These are phyloP conservation scores for Agriopis leucophaearia DNA, from an alignment of 2,888 invertebrate genomes.

Conservation along the genomic window DNA sequence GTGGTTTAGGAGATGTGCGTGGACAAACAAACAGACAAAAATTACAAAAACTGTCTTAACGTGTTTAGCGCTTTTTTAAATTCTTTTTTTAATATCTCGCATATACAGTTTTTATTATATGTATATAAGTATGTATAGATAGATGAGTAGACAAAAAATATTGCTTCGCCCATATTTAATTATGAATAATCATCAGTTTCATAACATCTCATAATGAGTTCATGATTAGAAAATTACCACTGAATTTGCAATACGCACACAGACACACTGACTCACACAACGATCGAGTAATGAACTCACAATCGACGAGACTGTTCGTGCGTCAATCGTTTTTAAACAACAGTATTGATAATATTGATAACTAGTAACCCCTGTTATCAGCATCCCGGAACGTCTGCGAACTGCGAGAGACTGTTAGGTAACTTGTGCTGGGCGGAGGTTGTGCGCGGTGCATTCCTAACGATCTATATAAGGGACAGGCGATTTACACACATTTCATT, in stretches of 20 bases:
- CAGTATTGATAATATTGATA: constrained; percentile 76
- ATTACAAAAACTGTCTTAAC: background rate
- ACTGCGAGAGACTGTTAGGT: constrained; percentile 70
- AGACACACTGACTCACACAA: constrained; percentile 39
- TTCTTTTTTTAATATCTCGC: too few species aligned
- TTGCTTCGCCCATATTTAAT: background rate
- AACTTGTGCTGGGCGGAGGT: constrained; percentile 56
- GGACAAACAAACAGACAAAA: too few species aligned
- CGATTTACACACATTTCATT: constrained; percentile 63
- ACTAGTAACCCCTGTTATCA: constrained; percentile 81
- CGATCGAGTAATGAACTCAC: constrained; percentile 54
- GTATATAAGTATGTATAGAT: too few species aligned
- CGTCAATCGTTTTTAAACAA: constrained; percentile 83
- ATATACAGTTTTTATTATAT: too few species aligned
- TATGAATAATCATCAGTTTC: background rate
- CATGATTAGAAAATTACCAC: constrained; percentile 13
- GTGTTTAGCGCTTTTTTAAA: background rate
- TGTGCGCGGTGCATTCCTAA: constrained; percentile 65
- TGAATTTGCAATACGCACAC: constrained; percentile 26
- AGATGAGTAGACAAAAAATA: too few species aligned
- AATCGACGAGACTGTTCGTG: constrained; percentile 77
- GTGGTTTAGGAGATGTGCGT: too few species aligned
- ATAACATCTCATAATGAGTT: constrained; percentile 10
- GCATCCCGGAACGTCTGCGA: constrained; percentile 84
- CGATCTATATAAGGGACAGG: constrained; percentile 71